A percentile compares a stretch with the other conserved stretches of the same genome.
Conservation (phyloP, 2,888 invertebrate genomes). For the Xylophagus ater region DNA sequence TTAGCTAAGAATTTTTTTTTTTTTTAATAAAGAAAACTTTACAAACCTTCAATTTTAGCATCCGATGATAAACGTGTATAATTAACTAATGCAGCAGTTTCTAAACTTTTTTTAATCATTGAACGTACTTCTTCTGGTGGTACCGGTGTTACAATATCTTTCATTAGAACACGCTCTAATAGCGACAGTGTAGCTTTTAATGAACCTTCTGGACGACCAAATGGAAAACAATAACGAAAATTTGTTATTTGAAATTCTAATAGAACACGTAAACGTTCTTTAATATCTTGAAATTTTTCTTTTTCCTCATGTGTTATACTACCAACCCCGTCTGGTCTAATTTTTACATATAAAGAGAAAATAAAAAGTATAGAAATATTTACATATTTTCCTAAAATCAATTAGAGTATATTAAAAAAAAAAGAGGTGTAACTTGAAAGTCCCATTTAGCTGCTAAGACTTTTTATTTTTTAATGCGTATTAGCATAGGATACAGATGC, state of each 20-base stretch:
- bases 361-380: not conserved
- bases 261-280: slow-evolving; percentile 82
- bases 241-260: slow-evolving; percentile 98
- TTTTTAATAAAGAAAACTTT: no score
- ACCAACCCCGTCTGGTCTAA: slow-evolving; percentile 95
- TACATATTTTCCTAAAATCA: not conserved
- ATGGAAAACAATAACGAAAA: slow-evolving; percentile 97
- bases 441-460: no score
- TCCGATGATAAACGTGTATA: slow-evolving; percentile 92
- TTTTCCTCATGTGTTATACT: slow-evolving; percentile 97
- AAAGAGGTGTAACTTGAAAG: no score
- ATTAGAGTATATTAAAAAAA: not conserved
- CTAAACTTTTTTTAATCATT: slow-evolving; percentile 93
- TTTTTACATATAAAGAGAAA: slow-evolving; percentile 3
- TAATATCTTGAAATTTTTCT: slow-evolving; percentile 95
- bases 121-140: slow-evolving; percentile 89
- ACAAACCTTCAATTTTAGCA: slow-evolving; percentile 92
- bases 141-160: slow-evolving; percentile 95
- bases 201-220: slow-evolving; percentile 96
- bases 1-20: no score
- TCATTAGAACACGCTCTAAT: slow-evolving; percentile 95
- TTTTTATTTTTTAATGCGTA: no score
- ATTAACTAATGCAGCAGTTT: slow-evolving; percentile 95
- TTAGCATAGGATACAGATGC: no score
- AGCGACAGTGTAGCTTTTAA: slow-evolving; percentile 93